Evolutionary conservation across 2,113 vertebrate species (phyloP), one percentile per base, ranked within the genome.

Genomic region (Pleuronectes platessa): DNA sequence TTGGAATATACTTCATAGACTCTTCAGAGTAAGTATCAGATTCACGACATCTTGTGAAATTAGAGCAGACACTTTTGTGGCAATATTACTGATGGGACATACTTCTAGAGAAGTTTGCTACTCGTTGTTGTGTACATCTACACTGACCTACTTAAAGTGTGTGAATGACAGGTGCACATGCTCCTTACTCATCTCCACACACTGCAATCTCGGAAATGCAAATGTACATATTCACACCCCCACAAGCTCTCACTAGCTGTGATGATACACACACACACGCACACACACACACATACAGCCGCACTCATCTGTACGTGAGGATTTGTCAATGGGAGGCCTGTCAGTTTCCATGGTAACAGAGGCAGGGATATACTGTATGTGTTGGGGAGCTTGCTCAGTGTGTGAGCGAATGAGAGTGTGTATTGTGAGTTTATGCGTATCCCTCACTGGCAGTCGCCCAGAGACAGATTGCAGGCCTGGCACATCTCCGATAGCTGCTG

Each of bases 1-100:
- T 99, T 89, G 98, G 98, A 93, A 99, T 99, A 95, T 99, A 99
- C 96, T 99, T 99, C 94, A 99, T 99, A 94, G 98, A 99, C 94
- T 99, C 98, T 20, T 99, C 98, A 79, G 94, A 95, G 95, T 95
- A 91, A 95, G 95, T 95, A 90, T 81, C n/a, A 64, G 47, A 74
- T 64, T 79, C 49, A 62, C 6, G 42, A 45, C 51, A 12, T 8
- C 59, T 45, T 31, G 31, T 31, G 31, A 31, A 31, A 31, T 31
- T 31, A 31, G 1, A 31, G 31, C 31, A 7, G 31, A 31, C 31
- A 31, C 5, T 31, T 31, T 31, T 6, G 31, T 31, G 6, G 31
- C 31, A 7, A 31, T 7, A 7, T 31, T 24, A 51, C 55, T 63
- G 21, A 58, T 24, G 54, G n/a, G 55, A 61, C 35, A 20, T 6